Conservation (phyloP, 2,113 vertebrate genomes). For the Numenius arquata region DNA sequence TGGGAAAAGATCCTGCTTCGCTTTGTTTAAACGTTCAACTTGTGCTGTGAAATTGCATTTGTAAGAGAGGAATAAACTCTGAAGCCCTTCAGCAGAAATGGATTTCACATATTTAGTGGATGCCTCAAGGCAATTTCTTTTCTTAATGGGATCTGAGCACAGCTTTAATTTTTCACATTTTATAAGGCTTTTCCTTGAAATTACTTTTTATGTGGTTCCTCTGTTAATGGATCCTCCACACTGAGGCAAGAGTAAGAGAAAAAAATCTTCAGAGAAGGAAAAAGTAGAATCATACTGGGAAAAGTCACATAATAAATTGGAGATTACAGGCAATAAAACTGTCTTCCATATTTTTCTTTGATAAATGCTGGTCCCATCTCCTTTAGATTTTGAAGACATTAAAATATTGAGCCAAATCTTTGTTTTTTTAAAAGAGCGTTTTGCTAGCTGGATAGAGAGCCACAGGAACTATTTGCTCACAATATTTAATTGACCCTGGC, state of each 20-base stretch:
- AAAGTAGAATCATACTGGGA: conserved; percentile 5
- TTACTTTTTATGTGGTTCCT: conserved; percentile 62
- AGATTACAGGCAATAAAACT: conserved; percentile 42
- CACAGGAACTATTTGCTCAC: neutral
- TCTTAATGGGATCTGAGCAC: conserved; percentile 53
- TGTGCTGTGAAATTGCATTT: conserved; percentile 59
- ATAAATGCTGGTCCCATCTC: conserved; percentile 1
- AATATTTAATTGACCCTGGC: neutral
- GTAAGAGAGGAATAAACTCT: conserved; percentile 63
- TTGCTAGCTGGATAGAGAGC: neutral
- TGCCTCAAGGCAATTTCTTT: conserved; percentile 69
- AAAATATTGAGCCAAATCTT: neutral
- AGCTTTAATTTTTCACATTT: conserved; percentile 71
- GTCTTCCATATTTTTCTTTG: conserved; percentile 22
- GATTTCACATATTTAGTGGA: conserved; percentile 69
- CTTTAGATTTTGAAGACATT: conserved; percentile 8
- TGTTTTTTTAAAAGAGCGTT: neutral
- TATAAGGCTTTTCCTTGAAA: conserved; percentile 59
- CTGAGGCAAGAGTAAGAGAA: conserved; percentile 3
- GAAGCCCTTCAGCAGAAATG: conserved; percentile 58
- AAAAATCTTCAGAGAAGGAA: conserved; percentile 5
- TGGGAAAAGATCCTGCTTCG: conserved; percentile 9
- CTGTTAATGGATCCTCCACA: conserved; percentile 52
- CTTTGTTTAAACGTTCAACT: conserved; percentile 55
- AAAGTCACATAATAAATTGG: conserved; percentile 21